A percentile compares a stretch with the other conserved stretches of the same genome.
Evolutionary conservation across 2,797 vertebrate species (phyloP).

Genomic region (Channa striata): DNA sequence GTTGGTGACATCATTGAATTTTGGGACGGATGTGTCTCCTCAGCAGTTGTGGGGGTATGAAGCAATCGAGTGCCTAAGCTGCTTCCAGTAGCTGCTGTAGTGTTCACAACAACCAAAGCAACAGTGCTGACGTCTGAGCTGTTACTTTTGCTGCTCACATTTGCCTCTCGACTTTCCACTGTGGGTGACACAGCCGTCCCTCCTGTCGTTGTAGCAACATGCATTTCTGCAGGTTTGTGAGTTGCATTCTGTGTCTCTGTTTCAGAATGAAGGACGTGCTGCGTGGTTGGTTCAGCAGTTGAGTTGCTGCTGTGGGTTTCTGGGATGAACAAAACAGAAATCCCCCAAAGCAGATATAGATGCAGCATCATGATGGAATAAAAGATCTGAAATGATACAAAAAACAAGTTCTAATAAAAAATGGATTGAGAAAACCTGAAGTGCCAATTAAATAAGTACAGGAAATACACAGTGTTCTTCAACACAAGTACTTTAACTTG

Average conservation of each 20-base stretch:
- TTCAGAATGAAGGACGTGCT: neutral
- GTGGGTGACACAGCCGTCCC: neutral
- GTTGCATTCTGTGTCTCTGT: neutral
- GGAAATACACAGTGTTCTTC: too few species aligned
- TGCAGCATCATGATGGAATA: slow-evolving; percentile 24
- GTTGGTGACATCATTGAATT: neutral
- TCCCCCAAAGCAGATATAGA: slow-evolving; percentile 45
- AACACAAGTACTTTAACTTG: too few species aligned
- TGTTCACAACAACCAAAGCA: neutral
- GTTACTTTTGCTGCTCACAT: neutral
- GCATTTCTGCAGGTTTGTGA: slow-evolving; percentile 1
- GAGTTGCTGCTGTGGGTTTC: neutral
- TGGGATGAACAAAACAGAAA: slow-evolving; percentile 35
- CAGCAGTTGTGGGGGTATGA: neutral
- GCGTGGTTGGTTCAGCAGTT: neutral
- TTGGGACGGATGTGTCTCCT: neutral
- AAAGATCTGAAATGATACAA: slow-evolving; percentile 56
- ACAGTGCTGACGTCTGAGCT: neutral
- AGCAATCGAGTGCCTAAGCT: neutral
- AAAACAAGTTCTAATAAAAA: too few species aligned
- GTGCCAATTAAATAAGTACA: too few species aligned
- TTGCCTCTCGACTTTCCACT: neutral
- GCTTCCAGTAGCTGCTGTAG: slow-evolving; percentile 2
- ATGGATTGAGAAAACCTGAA: too few species aligned
- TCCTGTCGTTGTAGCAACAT: neutral